Base-by-base conservation (phyloP, 1,140 invertebrate species). In the Polypedilum vanderplanki region DNA sequence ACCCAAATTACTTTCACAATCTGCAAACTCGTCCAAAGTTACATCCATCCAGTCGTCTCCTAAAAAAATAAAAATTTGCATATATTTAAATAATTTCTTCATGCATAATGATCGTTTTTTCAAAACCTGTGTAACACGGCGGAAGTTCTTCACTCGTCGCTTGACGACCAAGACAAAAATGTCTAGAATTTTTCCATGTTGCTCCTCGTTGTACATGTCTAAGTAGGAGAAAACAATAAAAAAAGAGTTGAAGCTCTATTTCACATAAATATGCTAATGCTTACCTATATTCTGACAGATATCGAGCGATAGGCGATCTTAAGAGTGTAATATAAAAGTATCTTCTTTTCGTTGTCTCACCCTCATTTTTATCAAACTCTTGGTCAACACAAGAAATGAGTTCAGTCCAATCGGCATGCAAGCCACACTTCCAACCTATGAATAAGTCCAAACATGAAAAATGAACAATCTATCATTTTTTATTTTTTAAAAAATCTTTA, bases 361-460 rank as follows among this genome's bases (percentile, higher is more conserved):
- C 92, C 83, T 96, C 93, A 78, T 93, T 90, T 83, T 93, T 90
- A 81, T 95, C 92, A 78, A 96, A 86, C 79, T 93, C 93, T 70
- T 88, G 87, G 81, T 95, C 92, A 65, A 97, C 94, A 84, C 95
- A 94, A 79, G n/a, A n/a, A 18, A 8, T 18, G 75, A 99, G 83
- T 85, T 99, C 97, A 12, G 97, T 98, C 92, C 96, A 99, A 85
- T 99, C 95, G 9, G 98, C 96, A 85, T 99, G 98, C 17, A 99
- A 85, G 74, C 98, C 97, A 86, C 98, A 99, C 84, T 95, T 94
- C 98, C 98, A 99, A 73, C 98, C 24, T 33, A 33, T 3, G 24
- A 33, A 33, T 3, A 33, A 33, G 5, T 33, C 5, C 24, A 5
- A 33, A 5, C 24, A 33, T 33, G 5, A 33, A 33, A 33, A 5